A percentile compares a stretch with the other conserved stretches of the same genome.
Conservation (phyloP, 2,888 invertebrate species). For the Orchesella flavescens region DNA sequence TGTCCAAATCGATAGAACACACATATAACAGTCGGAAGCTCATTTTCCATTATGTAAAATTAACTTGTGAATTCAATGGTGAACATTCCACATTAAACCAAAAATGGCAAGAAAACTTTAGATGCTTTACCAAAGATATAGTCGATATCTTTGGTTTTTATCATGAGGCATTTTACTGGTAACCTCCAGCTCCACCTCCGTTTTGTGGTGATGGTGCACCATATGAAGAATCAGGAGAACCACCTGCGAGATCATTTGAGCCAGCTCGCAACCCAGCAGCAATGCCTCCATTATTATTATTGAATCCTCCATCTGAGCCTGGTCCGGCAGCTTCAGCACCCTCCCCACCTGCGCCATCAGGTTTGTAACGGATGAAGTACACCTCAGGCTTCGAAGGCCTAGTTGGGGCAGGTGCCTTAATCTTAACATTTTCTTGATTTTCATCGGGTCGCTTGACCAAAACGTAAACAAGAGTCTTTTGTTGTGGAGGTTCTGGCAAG, state of each 20-base stretch:
- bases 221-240: slow-evolving; percentile 17
- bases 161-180: slow-evolving; percentile 11
- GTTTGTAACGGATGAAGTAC: slow-evolving; percentile 88
- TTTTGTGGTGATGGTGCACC: slow-evolving; percentile 35
- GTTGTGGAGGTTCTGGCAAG: slow-evolving; percentile 82
- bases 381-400: slow-evolving; percentile 91
- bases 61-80: too few relatives aligned
- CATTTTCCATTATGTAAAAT: neutral
- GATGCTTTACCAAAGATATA: neutral
- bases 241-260: slow-evolving; percentile 5
- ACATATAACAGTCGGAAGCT: neutral
- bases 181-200: slow-evolving; percentile 17
- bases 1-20: too few relatives aligned
- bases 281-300: neutral
- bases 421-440: slow-evolving; percentile 84
- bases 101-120: too few relatives aligned
- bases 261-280: neutral
- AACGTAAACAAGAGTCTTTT: slow-evolving; percentile 91
- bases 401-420: slow-evolving; percentile 83
- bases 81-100: too few relatives aligned
- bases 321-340: neutral
- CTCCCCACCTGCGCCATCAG: slow-evolving; percentile 19
- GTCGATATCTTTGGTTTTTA: neutral
- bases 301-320: neutral
- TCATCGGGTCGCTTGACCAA: slow-evolving; percentile 90